Percentiles rank a stretch among this genome's conserved stretches.
These are phyloP conservation scores for Eptesicus fuscus DNA, from an alignment of 2,113 vertebrate species.

Conservation along the genomic window DNA sequence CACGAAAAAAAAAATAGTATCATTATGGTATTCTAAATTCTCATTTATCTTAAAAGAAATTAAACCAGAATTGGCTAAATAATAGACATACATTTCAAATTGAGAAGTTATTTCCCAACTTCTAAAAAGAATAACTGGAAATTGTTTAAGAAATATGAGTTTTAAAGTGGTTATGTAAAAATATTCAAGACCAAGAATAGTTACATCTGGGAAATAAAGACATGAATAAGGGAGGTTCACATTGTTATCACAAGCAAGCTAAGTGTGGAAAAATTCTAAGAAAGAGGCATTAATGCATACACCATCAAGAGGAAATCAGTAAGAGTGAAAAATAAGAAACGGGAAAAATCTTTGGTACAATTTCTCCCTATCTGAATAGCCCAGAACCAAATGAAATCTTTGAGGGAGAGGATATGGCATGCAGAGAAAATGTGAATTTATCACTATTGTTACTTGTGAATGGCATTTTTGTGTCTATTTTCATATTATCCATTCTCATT, in stretches of 20 bases:
- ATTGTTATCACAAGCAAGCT: constrained; percentile 24
- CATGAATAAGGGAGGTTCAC: constrained; percentile 16
- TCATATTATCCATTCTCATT: not conserved
- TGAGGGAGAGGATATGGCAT: not conserved
- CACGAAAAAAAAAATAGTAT: not conserved
- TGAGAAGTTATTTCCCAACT: constrained; percentile 42
- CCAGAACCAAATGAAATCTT: constrained; percentile 3
- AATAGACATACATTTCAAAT: constrained; percentile 30
- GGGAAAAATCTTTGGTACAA: not conserved
- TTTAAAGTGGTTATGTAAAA: constrained; percentile 48
- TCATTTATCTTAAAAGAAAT: not conserved
- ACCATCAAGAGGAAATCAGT: constrained; percentile 17
- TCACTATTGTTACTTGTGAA: not conserved
- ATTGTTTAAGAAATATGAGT: constrained; percentile 24
- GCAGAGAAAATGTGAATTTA: constrained; percentile 45
- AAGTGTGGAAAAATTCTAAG: constrained; percentile 7
- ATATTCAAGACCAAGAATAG: not conserved
- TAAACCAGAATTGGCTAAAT: constrained; percentile 37
- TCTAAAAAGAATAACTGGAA: constrained; percentile 50
- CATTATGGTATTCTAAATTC: constrained; percentile 28
- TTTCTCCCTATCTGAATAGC: not conserved
- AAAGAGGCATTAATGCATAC: not conserved
- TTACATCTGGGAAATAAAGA: constrained; percentile 21
- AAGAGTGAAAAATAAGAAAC: constrained; percentile 26
- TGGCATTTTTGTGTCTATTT: constrained; percentile 5